Conservation (phyloP, 2,888 invertebrate genomes). For the Drosophila sordidula region DNA sequence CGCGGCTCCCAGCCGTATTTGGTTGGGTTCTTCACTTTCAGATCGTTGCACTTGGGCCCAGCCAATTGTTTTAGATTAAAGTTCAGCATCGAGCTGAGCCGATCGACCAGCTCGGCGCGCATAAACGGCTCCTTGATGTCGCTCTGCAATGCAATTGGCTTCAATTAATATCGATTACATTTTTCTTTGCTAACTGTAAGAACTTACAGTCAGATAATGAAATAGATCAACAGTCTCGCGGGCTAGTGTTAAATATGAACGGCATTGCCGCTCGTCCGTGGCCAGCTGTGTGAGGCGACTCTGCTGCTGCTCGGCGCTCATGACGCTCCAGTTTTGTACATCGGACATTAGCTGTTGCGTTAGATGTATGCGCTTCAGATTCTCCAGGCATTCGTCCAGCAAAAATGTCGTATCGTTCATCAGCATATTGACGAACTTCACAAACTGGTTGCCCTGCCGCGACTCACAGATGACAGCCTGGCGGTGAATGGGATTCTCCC, state of each 20-base stretch:
- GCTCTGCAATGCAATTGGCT: conserved; percentile 53
- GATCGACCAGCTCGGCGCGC: conserved; percentile 95
- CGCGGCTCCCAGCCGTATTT: conserved; percentile 99
- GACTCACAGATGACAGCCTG: conserved; percentile 96
- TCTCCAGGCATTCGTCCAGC: conserved; percentile 97
- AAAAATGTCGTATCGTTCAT: conserved; percentile 99
- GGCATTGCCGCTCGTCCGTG: conserved; percentile 94
- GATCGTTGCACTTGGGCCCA: conserved; percentile 97
- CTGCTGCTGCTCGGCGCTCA: conserved; percentile 90
- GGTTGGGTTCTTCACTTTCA: conserved; percentile 96
- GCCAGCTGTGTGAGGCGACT: conserved; percentile 91
- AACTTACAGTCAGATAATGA: conserved; percentile 93
- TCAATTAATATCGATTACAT: neutral
- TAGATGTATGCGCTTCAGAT: conserved; percentile 94
- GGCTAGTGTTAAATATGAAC: conserved; percentile 95
- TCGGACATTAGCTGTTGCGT: conserved; percentile 91
- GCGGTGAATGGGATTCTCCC: conserved; percentile 95
- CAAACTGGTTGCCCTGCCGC: conserved; percentile 95
- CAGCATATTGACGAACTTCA: conserved; percentile 97
- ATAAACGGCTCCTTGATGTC: conserved; percentile 98
- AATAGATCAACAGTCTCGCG: conserved; percentile 99
- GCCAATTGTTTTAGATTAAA: conserved; percentile 98
- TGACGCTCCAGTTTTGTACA: conserved; percentile 88
- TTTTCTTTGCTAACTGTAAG: neutral
- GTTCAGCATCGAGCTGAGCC: conserved; percentile 99